These are phyloP conservation scores for Acropternis orthonyx DNA, from an alignment of 2,797 vertebrate genomes.

Conservation along the genomic window DNA sequence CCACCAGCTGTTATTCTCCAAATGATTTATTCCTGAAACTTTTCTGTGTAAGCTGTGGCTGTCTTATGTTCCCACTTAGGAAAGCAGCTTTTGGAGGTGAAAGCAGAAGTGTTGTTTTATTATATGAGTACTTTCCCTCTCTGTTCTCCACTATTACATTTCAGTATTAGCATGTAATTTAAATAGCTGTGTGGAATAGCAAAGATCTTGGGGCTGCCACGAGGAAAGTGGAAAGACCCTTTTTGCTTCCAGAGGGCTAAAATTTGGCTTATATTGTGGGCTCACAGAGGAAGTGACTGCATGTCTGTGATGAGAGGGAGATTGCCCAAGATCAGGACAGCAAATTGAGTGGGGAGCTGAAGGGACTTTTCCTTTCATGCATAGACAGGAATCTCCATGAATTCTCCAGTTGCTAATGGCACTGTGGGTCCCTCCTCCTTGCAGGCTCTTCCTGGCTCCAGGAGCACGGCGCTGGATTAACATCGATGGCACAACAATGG, in stretches of 20 bases:
- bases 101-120: not conserved
- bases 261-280: not conserved
- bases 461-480: slow-evolving; percentile 98
- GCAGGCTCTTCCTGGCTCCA: slow-evolving; percentile 91
- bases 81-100: not conserved
- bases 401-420: not conserved
- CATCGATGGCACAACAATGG: slow-evolving; percentile 98
- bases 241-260: not conserved
- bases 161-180: not conserved
- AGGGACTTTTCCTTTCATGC: not conserved
- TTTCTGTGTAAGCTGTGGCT: not conserved
- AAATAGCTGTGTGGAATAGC: not conserved
- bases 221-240: not conserved
- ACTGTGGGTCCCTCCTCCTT: not conserved
- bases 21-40: not conserved
- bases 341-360: not conserved
- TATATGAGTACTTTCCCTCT: not conserved
- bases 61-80: not conserved
- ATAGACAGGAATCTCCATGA: not conserved
- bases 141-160: not conserved
- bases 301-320: not conserved
- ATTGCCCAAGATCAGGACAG: not conserved
- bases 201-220: not conserved
- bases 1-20: not conserved
- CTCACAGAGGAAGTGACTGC: not conserved